Base-by-base conservation (phyloP, 2,113 vertebrate species). In the Dasyornis broadbenti region DNA sequence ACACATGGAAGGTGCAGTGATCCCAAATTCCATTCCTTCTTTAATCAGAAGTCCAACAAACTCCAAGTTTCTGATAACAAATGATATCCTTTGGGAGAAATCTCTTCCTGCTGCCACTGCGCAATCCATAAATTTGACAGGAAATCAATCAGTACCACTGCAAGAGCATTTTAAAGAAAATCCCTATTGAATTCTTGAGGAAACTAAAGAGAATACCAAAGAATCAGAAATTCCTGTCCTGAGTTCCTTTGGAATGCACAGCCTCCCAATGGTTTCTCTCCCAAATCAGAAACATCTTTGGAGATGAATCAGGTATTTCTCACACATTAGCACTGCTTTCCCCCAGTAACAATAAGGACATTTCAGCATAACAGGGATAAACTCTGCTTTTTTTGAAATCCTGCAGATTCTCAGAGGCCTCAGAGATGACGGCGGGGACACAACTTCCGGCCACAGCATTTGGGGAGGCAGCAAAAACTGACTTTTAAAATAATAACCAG, bases 41-140 rank as follows among this genome's bases (percentile, higher is more conserved):
- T 91, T 73, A 90, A 92, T 78, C 40, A 93, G 49, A 85, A 93
- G 45, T 76, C 56, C 88, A 90, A 56, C 70, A 85, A 86, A 90
- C 12, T 59, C 52, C 1, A 1, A 59, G 73, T 65, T 94, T 88
- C 79, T 14, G 15, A 82, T 69, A 96, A 82, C 68, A 92, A 94
- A 93, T 88, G 53, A 66, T 57, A 65, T 73, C 94, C 78, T 85
- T 28, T 60, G 88, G 92, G 94, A 96, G 64, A 87, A 92, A 91
- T 68, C 60, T 93, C 70, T 73, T 73, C 70, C 83, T 83, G 22
- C 66, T 93, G 95, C 82, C 88, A 60, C 81, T 39, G 61, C 21
- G 85, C 60, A 90, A 92, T 86, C 94, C 82, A 91, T 96, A 92
- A 56, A 71, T 91, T 78, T 97, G 96, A 93, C 91, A 92, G 83